phyloP scores from a whole-genome alignment of 2,888 invertebrate species.

The Lasius fuliginosus region DNA sequence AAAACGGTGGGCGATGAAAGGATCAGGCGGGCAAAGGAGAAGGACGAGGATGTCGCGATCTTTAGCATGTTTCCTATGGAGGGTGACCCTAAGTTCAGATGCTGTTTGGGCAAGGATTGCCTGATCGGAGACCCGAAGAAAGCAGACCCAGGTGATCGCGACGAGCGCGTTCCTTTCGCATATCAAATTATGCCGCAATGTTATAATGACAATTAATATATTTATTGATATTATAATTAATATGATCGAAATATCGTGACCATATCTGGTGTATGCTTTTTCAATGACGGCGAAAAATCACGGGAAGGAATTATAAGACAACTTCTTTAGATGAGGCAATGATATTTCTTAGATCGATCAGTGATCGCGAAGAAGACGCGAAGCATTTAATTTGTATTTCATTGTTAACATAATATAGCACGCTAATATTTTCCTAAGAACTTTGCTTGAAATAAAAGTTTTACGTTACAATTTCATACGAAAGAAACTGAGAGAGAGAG shows the following conservation, averaged over 20 bases:
- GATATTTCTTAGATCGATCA: neutral
- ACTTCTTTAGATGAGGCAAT: neutral
- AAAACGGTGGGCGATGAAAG: conserved; percentile 95
- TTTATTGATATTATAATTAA: neutral
- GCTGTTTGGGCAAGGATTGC: conserved; percentile 92
- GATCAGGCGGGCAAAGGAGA: conserved; percentile 92
- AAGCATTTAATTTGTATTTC: neutral
- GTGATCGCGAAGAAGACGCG: neutral
- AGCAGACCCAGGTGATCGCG: conserved; percentile 91
- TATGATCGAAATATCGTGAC: neutral
- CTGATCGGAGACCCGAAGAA: conserved; percentile 92
- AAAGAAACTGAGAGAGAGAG: too few species aligned
- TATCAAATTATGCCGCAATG: neutral
- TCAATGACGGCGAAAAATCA: neutral
- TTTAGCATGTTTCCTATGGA: conserved; percentile 94
- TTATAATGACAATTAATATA: neutral
- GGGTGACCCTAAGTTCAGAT: conserved; percentile 92
- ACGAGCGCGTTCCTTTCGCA: conserved; percentile 12
- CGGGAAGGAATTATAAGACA: neutral
- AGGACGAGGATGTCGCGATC: conserved; percentile 95
- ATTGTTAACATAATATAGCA: neutral
- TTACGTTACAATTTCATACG: neutral
- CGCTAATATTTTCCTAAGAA: neutral
- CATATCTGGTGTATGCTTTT: neutral
- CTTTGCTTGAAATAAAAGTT: neutral